Evolutionary conservation across 2,113 vertebrate species (phyloP), one percentile per base, ranked within the genome.

Genomic region (Toxotes chatareus): DNA sequence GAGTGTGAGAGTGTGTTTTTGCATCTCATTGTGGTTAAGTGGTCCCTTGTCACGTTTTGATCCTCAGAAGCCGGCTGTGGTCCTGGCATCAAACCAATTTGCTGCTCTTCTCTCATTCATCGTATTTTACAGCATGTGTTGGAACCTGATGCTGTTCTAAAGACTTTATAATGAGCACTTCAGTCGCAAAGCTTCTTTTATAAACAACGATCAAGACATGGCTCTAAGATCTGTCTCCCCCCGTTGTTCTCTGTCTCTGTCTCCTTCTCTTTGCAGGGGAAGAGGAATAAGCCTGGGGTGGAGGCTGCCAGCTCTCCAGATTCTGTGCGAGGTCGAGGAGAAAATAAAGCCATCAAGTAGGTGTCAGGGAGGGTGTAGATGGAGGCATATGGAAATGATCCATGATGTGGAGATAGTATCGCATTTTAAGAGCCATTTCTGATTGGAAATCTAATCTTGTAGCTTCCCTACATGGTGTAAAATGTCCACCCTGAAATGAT

Each of bases 311-410:
- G 96, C 84, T 98, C 98, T 14, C 97, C 98, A 3, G 98, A 99
- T 85, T 99, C 97, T 32, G 96, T 96, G 86, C 95, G 97, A 89
- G 97, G 97, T 83, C 96, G 98, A 93, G 97, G 96, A 21, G 98
- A 99, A 90, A 98, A 99, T 95, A 99, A 99, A 96, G 96, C 97
- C 94, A 97, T 99, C 96, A 99, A 98, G 98, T 99, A 98, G 95
- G 98, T 98, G 94, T 94, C 89, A 79, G 80, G 34, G 31, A 79
- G 64, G 65, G 40, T 84, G 78, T 83, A 73, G 59, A 84, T 67
- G 74, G 40, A 79, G 64, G 65, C 40, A 59, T 66, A 76, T 90
- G 89, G 80, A 86, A 88, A 91, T 89, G 27, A 90, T 89, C 53
- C 79, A 76, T 75, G 73, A 66, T 83, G 89, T 56, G 73, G 67